Conservation (phyloP, 2,888 invertebrate species). For the Archips crataeganus region DNA sequence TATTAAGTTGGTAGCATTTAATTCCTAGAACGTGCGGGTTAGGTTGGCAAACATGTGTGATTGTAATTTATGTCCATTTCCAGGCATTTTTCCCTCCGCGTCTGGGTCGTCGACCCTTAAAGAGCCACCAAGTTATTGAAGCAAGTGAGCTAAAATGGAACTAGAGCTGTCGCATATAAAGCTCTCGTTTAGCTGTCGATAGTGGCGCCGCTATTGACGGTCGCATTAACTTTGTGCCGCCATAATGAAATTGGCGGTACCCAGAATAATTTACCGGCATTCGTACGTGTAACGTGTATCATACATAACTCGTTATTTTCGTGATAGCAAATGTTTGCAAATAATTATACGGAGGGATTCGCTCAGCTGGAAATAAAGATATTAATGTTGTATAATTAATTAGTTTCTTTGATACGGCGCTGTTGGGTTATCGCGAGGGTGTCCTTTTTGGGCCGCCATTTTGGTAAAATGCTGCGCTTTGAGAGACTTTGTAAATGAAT, state of each 20-base stretch:
- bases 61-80: conserved; percentile 44
- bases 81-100: conserved; percentile 42
- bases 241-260: conserved; percentile 35
- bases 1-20: conserved; percentile 34
- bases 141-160: conserved; percentile 19
- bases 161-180: conserved; percentile 12
- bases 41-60: conserved; percentile 35
- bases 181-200: not conserved
- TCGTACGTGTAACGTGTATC: conserved; percentile 22
- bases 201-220: conserved; percentile 12
- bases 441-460: not conserved
- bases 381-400: conserved; percentile 26
- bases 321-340: conserved; percentile 32
- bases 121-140: conserved; percentile 5
- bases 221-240: conserved; percentile 4
- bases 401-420: not conserved
- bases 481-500: not conserved
- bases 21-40: conserved; percentile 34
- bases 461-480: not conserved
- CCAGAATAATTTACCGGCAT: conserved; percentile 30
- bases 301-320: conserved; percentile 34
- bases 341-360: conserved; percentile 28
- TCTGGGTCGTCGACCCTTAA: conserved; percentile 32
- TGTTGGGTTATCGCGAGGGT: not conserved
- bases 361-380: conserved; percentile 27